These are phyloP conservation scores for Brachionus koreanus DNA, from an alignment of 1,140 invertebrate genomes.

Conservation along the genomic window DNA sequence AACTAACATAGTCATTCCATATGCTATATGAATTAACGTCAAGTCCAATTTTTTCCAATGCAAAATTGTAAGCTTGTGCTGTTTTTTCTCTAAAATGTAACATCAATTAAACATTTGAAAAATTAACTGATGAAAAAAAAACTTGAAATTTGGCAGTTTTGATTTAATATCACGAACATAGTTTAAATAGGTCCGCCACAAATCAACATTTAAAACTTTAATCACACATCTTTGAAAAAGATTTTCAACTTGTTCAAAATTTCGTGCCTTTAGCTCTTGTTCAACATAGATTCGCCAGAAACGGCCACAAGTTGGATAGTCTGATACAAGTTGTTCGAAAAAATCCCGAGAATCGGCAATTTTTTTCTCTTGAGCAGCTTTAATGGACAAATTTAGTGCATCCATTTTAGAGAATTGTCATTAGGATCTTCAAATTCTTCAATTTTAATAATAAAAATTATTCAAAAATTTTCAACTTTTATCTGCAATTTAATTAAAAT, in stretches of 20 bases:
- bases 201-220: slow-evolving; percentile 95
- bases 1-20: slow-evolving; percentile 95
- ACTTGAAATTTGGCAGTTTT: slow-evolving; percentile 64
- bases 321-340: slow-evolving; percentile 85
- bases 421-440: background rate
- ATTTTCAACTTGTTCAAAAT: slow-evolving; percentile 44
- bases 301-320: slow-evolving; percentile 89
- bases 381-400: slow-evolving; percentile 35
- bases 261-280: slow-evolving; percentile 69
- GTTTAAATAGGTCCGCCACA: slow-evolving; percentile 94
- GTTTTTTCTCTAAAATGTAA: slow-evolving; percentile 80
- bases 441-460: background rate
- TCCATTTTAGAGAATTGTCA: background rate
- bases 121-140: background rate
- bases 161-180: slow-evolving; percentile 98
- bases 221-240: slow-evolving; percentile 95
- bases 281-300: slow-evolving; percentile 99
- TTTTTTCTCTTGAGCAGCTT: slow-evolving; percentile 62
- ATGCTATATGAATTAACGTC: slow-evolving; percentile 91
- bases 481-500: background rate
- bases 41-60: slow-evolving; percentile 96
- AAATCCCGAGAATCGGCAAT: slow-evolving; percentile 83
- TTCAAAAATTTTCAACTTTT: background rate
- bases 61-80: slow-evolving; percentile 98
- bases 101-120: background rate